Evolutionary conservation across 2,888 invertebrate genomes (phyloP).

Genomic region (Lithosia quadra): DNA sequence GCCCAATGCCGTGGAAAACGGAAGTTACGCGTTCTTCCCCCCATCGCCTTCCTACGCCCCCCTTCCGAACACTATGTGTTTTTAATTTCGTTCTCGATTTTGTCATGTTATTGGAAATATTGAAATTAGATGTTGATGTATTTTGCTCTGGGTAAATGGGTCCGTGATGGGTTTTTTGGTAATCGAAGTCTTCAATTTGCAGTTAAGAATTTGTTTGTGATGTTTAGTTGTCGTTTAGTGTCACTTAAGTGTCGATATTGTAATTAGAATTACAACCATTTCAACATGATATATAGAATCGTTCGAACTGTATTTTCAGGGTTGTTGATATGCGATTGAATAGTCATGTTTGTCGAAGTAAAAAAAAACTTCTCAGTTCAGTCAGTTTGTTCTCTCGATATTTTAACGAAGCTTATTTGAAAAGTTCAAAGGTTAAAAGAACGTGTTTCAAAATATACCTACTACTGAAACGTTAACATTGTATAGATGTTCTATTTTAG

Average conservation of each 20-base stretch:
- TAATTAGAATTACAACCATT: neutral
- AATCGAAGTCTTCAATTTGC: constrained; percentile 22
- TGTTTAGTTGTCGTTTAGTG: constrained; percentile 3
- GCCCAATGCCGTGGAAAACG: constrained; percentile 87
- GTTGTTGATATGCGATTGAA: neutral
- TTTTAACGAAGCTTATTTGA: neutral
- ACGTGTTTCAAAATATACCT: neutral
- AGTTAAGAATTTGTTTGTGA: constrained; percentile 10
- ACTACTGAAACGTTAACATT: neutral
- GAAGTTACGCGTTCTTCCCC: constrained; percentile 79
- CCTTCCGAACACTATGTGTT: constrained; percentile 56
- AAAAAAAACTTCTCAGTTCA: neutral
- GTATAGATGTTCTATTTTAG: no score
- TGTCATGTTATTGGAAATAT: constrained; percentile 49
- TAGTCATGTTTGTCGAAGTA: neutral
- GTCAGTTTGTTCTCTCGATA: neutral
- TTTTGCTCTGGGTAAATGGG: constrained; percentile 32
- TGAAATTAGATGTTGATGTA: constrained; percentile 41
- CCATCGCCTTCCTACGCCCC: constrained; percentile 26
- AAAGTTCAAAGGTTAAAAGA: neutral
- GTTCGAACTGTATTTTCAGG: neutral
- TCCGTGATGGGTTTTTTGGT: constrained; percentile 29
- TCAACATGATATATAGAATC: neutral
- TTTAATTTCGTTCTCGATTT: constrained; percentile 65
- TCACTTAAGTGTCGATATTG: neutral